A percentile compares a stretch with the other conserved stretches of the same genome.
These are phyloP conservation scores for Axea sp. DNA, from an alignment of 2,888 invertebrate species.

Conservation along the genomic window DNA sequence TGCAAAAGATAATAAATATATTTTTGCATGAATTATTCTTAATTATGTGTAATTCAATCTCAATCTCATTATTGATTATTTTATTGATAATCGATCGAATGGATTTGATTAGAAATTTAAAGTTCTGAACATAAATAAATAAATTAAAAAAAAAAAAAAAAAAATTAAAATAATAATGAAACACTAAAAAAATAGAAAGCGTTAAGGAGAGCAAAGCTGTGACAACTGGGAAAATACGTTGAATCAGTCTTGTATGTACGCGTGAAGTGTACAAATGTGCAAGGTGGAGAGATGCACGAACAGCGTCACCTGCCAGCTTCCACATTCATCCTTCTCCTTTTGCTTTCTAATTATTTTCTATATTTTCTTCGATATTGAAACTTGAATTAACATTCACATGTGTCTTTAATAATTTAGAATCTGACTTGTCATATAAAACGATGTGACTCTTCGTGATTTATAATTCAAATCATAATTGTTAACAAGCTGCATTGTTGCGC, in stretches of 20 bases:
- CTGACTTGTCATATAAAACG: slow-evolving; percentile 5
- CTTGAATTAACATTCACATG: not conserved
- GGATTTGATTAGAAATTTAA: too few species aligned
- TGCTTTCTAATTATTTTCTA: not conserved
- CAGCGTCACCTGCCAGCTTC: not conserved
- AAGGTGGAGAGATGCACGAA: not conserved
- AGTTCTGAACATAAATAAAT: too few species aligned
- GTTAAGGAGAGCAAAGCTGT: slow-evolving; percentile 2
- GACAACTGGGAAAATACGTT: slow-evolving; percentile 42
- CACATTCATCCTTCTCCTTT: not conserved
- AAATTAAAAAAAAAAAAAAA: too few species aligned
- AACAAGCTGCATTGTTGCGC: slow-evolving; percentile 64
- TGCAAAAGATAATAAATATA: slow-evolving; percentile 16
- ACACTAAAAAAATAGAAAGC: not conserved
- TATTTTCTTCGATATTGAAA: too few species aligned
- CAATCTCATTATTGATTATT: too few species aligned
- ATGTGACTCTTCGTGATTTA: not conserved
- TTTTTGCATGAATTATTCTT: too few species aligned
- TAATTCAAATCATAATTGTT: slow-evolving; percentile 1
- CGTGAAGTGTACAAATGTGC: slow-evolving; percentile 23
- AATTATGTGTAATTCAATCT: too few species aligned
- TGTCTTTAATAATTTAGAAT: not conserved
- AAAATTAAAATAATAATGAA: not conserved
- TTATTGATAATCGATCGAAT: too few species aligned
- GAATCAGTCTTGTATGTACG: slow-evolving; percentile 64